Percentiles rank a stretch among this genome's conserved stretches.
Conservation (phyloP, 2,797 vertebrate genomes). For the Lophius americanus region DNA sequence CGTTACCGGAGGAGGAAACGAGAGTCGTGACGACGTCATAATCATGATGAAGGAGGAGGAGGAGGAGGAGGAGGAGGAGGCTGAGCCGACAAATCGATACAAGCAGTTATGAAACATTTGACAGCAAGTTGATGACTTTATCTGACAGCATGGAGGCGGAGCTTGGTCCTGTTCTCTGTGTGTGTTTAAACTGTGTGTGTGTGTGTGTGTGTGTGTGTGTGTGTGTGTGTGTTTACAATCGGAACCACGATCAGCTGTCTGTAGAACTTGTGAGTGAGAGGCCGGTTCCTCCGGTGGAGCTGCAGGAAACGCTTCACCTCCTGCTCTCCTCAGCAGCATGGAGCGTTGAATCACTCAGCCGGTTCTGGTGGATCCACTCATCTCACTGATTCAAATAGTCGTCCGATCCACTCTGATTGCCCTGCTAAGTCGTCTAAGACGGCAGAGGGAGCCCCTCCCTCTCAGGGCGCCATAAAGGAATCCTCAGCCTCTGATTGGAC, state of each 20-base stretch:
- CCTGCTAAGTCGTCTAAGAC: conserved; percentile 67
- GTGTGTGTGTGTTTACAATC: conserved; percentile 70
- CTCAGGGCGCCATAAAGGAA: conserved; percentile 63
- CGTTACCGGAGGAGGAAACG: too few relatives aligned
- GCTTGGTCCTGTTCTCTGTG: conserved; percentile 37
- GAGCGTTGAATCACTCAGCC: conserved; percentile 64
- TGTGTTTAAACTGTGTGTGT: conserved; percentile 49
- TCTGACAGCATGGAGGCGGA: conserved; percentile 60
- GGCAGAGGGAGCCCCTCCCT: conserved; percentile 62
- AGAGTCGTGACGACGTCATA: conserved; percentile 24
- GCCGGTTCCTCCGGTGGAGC: conserved; percentile 56
- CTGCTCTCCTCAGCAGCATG: conserved; percentile 65
- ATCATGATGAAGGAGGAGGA: conserved; percentile 53
- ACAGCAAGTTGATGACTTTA: conserved; percentile 72
- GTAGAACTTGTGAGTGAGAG: conserved; percentile 55
- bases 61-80: conserved; percentile 48
- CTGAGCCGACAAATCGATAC: conserved; percentile 60
- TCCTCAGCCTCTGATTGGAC: conserved; percentile 64
- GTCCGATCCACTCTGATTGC: conserved; percentile 51
- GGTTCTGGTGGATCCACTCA: conserved; percentile 53
- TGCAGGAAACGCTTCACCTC: conserved; percentile 59
- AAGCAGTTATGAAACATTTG: conserved; percentile 68
- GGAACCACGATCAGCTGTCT: conserved; percentile 58
- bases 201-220: conserved; percentile 45
- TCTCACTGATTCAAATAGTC: conserved; percentile 53